Evolutionary conservation across 2,797 vertebrate genomes (phyloP), one percentile per base, ranked within the genome.

Genomic region (Acropternis orthonyx): DNA sequence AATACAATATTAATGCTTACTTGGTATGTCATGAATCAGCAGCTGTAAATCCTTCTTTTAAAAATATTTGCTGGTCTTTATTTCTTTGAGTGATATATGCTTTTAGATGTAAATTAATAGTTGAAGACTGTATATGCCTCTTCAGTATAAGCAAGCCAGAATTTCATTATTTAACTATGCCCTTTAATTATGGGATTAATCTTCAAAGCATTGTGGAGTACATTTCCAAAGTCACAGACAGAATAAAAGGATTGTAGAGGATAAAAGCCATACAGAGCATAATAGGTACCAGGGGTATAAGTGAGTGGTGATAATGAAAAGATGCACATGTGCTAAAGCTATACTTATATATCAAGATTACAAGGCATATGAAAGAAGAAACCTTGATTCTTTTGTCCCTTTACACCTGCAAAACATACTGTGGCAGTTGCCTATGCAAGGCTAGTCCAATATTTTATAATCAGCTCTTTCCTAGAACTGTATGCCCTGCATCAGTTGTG

Each of bases 111-210:
- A 81, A 65, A 90, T 75, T 52, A 72, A 79, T 14, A 14, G 68
- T 17, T 73, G 78, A 72, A 83, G 68, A 92, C 39, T 44, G 30
- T 34, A 72, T 21, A 21, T 16, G 26, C 14, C 14, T 37, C 43
- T 88, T 81, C 48, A 59, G n/a, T 12, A 58, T 26, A 86, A 78
- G 68, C 41, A 92, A 91, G 23, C 4, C 48, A 79, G 63, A 72
- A 84, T 69, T 93, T 81, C 37, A 62, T 75, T 88, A 80, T 84
- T 92, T 94, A 88, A 49, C 58, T 61, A 24, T 78, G 41, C 62
- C 77, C 67, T 93, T 92, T 95, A 95, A 94, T 90, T 84, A 95
- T 14, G 17, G 61, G 62, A 90, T 78, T 94, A 94, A 91, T 89
- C 59, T 91, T 95, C 59, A 92, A 87, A 92, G 73, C 66, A 76